Conservation (phyloP, 1,140 invertebrate species). For the Heliconius congener region DNA sequence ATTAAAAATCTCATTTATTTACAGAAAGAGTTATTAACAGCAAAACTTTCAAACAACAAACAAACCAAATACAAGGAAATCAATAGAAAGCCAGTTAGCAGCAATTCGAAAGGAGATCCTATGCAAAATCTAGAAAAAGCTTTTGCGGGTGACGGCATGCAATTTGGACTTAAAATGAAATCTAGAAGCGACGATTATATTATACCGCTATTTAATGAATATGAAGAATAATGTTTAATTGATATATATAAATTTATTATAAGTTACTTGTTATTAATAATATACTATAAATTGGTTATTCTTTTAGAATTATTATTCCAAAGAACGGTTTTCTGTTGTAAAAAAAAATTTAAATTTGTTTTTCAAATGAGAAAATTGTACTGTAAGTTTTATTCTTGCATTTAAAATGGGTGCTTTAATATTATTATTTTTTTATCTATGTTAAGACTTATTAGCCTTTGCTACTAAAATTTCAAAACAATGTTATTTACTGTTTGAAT, state of each 20-base stretch:
- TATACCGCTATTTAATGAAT: constrained; percentile 64
- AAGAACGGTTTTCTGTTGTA: background rate
- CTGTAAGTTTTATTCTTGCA: background rate
- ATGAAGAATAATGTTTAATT: constrained; percentile 42
- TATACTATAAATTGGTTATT: no score
- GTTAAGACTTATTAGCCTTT: no score
- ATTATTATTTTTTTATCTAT: background rate
- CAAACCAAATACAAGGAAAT: constrained; percentile 44
- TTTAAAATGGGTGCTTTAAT: background rate
- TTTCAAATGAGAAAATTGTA: background rate
- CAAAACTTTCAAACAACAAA: constrained; percentile 51
- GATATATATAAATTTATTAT: constrained; percentile 3
- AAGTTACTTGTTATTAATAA: background rate
- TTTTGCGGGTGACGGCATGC: constrained; percentile 48
- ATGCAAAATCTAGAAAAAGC: constrained; percentile 50
- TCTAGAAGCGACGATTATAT: constrained; percentile 62
- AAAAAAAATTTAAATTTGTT: background rate
- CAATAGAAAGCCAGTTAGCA: constrained; percentile 47
- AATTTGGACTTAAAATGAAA: constrained; percentile 67
- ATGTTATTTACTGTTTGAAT: background rate
- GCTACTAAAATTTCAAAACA: background rate
- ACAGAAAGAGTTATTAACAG: constrained; percentile 64
- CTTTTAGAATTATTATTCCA: background rate
- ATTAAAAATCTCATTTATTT: background rate
- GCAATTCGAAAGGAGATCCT: constrained; percentile 53